These are phyloP conservation scores for Drosophila ercepeae DNA, from an alignment of 1,140 invertebrate genomes.

Conservation along the genomic window DNA sequence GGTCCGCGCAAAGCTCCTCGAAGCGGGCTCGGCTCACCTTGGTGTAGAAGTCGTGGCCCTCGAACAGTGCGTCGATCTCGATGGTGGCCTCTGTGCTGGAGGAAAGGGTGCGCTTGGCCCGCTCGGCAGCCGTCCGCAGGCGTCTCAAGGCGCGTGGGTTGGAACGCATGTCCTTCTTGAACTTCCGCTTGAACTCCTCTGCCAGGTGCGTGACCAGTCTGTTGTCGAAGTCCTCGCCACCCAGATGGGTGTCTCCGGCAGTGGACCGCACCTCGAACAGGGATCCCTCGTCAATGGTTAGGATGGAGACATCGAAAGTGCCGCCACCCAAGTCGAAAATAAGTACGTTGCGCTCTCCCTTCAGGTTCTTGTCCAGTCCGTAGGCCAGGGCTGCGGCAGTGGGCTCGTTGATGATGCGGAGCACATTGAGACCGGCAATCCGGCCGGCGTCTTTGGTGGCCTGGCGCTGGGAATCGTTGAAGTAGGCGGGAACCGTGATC, in stretches of 20 bases:
- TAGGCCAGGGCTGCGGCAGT: conserved; percentile 90
- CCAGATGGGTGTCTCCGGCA: conserved; percentile 90
- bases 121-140: conserved; percentile 90
- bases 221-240: conserved; percentile 91
- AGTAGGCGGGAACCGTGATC: conserved; percentile 87
- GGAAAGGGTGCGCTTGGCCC: conserved; percentile 88
- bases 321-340: conserved; percentile 91
- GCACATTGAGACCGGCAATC: conserved; percentile 88
- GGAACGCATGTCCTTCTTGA: conserved; percentile 90
- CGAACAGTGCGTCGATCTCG: conserved; percentile 90
- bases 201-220: conserved; percentile 91
- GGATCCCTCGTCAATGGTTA: conserved; percentile 93
- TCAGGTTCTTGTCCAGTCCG: conserved; percentile 90
- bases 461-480: conserved; percentile 88
- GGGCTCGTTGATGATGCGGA: conserved; percentile 90
- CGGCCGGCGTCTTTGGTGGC: conserved; percentile 88
- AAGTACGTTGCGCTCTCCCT: conserved; percentile 90
- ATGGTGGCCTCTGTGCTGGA: conserved; percentile 89
- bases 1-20: conserved; percentile 94
- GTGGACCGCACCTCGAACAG: conserved; percentile 92
- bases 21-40: conserved; percentile 92
- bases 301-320: conserved; percentile 93
- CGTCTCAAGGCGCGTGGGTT: conserved; percentile 91
- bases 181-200: conserved; percentile 92
- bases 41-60: conserved; percentile 93